Evolutionary conservation across 2,888 invertebrate species (phyloP), one percentile per base, ranked within the genome.

Genomic region (Diadegma fenestrale): DNA sequence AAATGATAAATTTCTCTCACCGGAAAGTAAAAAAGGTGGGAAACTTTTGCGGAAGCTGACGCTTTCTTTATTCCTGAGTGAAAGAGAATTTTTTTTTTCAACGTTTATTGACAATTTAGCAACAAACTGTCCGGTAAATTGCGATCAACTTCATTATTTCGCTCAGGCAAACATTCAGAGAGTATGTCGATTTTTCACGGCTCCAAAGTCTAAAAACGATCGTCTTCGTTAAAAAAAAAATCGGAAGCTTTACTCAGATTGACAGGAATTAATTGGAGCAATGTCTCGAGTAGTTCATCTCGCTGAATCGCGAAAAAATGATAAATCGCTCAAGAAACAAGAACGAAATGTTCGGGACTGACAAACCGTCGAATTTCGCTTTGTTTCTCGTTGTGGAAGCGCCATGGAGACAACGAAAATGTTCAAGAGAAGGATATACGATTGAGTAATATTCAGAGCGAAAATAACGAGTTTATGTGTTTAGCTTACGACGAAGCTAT

Each of bases 391-490:
- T 12, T 12, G 22, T 12, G 54, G 37, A 54, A 63, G 33, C 30
- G 30, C 17, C 63, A 33, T 37, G 6, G 17, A 12, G 8, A 63
- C 63, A 37, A 64, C 37, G 64, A 64, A 37, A n/a, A 64, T 37
- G 37, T 64, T n/a, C 37, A 19, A 26, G 58, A 14, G 58, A 26
- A 58, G 14, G 26, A 58, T 58, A 14, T 26, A 58, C 14, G 26
- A 26, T 58, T 14, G 4, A 58, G 5, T 26, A 58, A 58, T 58
- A 26, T 22, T 58, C 5, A 41, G 37, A 14, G 12, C 33, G 41
- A 72, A 54, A 58, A 72, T 17, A 5, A 54, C n/a, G 48, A 71
- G 30, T 71, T 71, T 71, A 19, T 19, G 10, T 54, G 37, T 72
- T 2, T 22, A 37, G 22, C 72, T 43, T 26, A 45, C 6, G 17